Percentiles rank a stretch among this genome's conserved stretches.
phyloP scores from a whole-genome alignment of 2,113 vertebrate species.

The Entelurus aequoreus region DNA sequence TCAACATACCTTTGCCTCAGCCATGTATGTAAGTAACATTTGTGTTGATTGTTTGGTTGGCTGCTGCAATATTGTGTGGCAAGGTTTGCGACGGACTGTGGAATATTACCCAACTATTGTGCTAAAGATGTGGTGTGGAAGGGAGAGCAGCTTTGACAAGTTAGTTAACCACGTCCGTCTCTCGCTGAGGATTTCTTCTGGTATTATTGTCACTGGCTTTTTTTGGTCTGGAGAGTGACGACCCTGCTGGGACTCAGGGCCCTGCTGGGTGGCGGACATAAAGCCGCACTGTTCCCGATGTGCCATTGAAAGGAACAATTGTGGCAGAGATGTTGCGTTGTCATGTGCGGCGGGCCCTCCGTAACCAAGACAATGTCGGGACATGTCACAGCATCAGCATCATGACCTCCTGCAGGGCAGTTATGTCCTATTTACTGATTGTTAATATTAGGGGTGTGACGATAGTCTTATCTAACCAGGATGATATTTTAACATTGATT shows the following conservation, averaged over 20 bases:
- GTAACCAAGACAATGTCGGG: constrained; percentile 3
- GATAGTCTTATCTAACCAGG: too few species aligned
- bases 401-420: not conserved
- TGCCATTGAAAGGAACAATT: constrained; percentile 40
- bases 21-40: constrained; percentile 28
- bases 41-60: not conserved
- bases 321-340: constrained; percentile 25
- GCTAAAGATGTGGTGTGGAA: not conserved
- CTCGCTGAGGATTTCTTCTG: not conserved
- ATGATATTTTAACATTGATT: too few species aligned
- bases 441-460: not conserved
- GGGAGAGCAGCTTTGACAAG: not conserved
- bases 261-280: constrained; percentile 20
- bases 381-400: not conserved
- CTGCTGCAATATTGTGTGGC: not conserved
- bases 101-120: not conserved
- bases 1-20: constrained; percentile 5
- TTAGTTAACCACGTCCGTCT: not conserved
- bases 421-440: not conserved
- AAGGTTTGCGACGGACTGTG: not conserved
- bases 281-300: constrained; percentile 25
- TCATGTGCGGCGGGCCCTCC: constrained; percentile 11
- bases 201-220: constrained; percentile 4
- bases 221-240: constrained; percentile 9
- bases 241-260: constrained; percentile 23